A percentile compares a stretch with the other conserved stretches of the same genome.
These are phyloP conservation scores for Minunthozetes semirufus DNA, from an alignment of 2,888 invertebrate genomes.

Conservation along the genomic window DNA sequence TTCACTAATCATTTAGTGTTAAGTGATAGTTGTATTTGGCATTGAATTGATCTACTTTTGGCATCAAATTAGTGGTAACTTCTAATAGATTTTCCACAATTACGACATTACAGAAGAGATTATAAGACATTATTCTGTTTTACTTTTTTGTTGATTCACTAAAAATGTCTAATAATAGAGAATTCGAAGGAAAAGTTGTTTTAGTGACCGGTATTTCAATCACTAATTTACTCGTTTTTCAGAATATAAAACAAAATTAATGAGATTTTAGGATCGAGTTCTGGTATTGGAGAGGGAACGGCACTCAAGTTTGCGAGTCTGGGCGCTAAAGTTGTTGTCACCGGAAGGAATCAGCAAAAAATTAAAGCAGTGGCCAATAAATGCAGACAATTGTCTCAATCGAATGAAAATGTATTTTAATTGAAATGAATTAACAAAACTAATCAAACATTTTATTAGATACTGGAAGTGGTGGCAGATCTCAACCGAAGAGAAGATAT, in stretches of 20 bases:
- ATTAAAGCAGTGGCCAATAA: slow-evolving; percentile 6
- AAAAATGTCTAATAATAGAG: not conserved
- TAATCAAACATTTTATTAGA: too few species aligned
- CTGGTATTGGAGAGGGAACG: slow-evolving; percentile 17
- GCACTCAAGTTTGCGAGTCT: not conserved
- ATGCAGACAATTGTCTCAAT: not conserved
- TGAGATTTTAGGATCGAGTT: not conserved
- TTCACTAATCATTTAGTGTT: too few species aligned
- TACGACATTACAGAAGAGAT: too few species aligned
- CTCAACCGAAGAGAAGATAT: not conserved
- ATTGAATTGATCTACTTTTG: too few species aligned
- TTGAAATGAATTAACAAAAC: too few species aligned
- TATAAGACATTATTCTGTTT: too few species aligned
- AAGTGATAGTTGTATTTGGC: too few species aligned
- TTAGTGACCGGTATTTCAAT: not conserved
- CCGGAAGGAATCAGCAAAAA: slow-evolving; percentile 4
- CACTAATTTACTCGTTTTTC: not conserved
- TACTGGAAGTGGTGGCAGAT: not conserved
- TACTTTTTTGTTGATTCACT: too few species aligned
- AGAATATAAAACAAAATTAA: not conserved
- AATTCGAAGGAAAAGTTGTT: slow-evolving; percentile 1
- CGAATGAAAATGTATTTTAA: not conserved
- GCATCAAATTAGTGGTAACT: too few species aligned
- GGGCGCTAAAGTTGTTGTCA: not conserved
- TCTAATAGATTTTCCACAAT: too few species aligned